These are phyloP conservation scores for Camponotus floridanus DNA, from an alignment of 1,140 invertebrate species.

Conservation along the genomic window DNA sequence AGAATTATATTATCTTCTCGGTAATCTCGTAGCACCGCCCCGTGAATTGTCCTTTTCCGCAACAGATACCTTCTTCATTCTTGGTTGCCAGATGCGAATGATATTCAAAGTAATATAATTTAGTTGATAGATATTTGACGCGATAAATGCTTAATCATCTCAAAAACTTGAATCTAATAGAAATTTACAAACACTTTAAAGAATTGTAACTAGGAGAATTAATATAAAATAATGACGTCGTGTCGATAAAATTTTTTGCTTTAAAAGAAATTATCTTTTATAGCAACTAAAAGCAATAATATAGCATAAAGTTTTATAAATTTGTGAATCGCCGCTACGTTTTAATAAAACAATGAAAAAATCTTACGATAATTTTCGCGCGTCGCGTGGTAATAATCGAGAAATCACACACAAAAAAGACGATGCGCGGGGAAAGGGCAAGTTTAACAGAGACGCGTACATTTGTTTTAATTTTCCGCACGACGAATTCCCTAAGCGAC, in stretches of 20 bases:
- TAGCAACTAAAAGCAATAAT: constrained; percentile 28
- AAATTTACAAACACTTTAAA: constrained; percentile 1
- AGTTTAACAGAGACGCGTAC: not conserved
- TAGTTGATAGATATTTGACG: not conserved
- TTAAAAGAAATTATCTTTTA: constrained; percentile 40
- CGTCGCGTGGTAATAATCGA: not conserved
- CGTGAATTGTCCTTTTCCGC: constrained; percentile 45
- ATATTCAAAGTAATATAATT: constrained; percentile 13
- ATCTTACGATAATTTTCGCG: constrained; percentile 9
- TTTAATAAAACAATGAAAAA: constrained; percentile 6
- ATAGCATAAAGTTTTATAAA: constrained; percentile 19
- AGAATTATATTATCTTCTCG: constrained; percentile 45
- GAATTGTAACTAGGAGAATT: not conserved
- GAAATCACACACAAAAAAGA: constrained; percentile 3
- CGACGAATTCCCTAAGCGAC: constrained; percentile 50
- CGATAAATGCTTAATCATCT: constrained; percentile 6
- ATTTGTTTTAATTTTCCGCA: constrained; percentile 60
- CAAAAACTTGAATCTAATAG: not conserved
- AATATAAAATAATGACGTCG: not conserved
- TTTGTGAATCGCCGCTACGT: not conserved
- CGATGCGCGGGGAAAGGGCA: not conserved
- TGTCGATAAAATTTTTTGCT: constrained; percentile 2
- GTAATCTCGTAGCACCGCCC: constrained; percentile 22
- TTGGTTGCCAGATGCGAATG: not conserved
- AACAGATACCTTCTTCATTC: constrained; percentile 26